A percentile compares a stretch with the other conserved stretches of the same genome.
These are phyloP conservation scores for Podarcis raffonei DNA, from an alignment of 2,113 vertebrate species.

Conservation along the genomic window DNA sequence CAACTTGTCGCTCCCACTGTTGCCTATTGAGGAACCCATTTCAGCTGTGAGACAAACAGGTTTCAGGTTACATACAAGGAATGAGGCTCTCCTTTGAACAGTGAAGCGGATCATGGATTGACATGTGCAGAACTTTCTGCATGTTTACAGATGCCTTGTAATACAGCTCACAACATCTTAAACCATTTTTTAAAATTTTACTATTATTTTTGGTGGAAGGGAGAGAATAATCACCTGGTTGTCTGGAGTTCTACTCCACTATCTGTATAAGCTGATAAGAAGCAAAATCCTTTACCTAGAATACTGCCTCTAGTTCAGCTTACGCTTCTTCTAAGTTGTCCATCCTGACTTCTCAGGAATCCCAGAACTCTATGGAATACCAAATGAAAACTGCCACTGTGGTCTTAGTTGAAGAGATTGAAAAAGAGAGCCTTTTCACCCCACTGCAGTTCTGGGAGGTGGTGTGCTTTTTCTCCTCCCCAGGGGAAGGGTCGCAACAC, in stretches of 20 bases:
- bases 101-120: background rate
- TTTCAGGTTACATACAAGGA: background rate
- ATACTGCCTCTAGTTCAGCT: background rate
- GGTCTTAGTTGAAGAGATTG: too few relatives aligned
- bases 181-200: background rate
- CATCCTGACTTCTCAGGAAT: too few relatives aligned
- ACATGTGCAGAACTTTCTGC: background rate
- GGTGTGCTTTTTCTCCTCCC: too few relatives aligned
- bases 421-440: too few relatives aligned
- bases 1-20: background rate
- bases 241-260: background rate
- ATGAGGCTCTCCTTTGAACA: background rate
- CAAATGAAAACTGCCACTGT: too few relatives aligned
- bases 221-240: background rate
- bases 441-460: too few relatives aligned
- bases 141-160: background rate
- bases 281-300: background rate
- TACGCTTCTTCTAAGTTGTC: too few relatives aligned
- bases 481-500: too few relatives aligned
- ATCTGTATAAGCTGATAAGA: background rate
- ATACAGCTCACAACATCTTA: background rate
- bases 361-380: too few relatives aligned
- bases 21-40: background rate
- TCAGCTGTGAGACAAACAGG: background rate
- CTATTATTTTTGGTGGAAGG: background rate